A percentile compares a stretch with the other conserved stretches of the same genome.
Evolutionary conservation across 2,113 vertebrate species (phyloP).

Genomic region (Thamnophis sirtalis): DNA sequence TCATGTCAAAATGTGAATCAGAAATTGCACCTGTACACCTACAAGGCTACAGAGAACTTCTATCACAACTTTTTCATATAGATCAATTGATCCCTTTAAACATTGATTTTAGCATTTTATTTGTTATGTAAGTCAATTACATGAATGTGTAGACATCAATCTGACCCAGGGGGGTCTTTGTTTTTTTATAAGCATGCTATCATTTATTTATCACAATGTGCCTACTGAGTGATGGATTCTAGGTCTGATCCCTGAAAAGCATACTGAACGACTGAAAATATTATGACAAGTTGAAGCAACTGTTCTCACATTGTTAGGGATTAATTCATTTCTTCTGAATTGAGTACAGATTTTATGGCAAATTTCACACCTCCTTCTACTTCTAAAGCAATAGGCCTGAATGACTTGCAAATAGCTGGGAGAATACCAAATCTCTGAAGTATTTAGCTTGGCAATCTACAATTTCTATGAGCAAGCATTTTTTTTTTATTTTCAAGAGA

Average conservation of each 20-base stretch:
- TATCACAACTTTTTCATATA: too few species aligned
- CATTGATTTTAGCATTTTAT: too few species aligned
- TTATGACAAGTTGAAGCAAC: not conserved
- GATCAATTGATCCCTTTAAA: too few species aligned
- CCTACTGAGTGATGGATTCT: not conserved
- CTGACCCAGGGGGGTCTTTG: not conserved
- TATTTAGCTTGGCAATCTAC: conserved; percentile 14
- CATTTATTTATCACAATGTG: not conserved
- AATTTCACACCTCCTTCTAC: conserved; percentile 20
- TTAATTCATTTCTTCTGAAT: conserved; percentile 20
- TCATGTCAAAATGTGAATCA: not conserved
- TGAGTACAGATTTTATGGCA: not conserved
- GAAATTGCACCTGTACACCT: not conserved
- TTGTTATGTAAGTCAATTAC: not conserved
- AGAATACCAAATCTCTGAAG: conserved; percentile 20
- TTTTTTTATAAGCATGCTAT: not conserved
- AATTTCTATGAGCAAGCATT: conserved; percentile 26
- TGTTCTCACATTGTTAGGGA: not conserved
- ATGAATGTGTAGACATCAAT: not conserved
- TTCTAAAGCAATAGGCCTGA: not conserved
- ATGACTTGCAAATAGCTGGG: conserved; percentile 12
- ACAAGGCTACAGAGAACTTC: not conserved
- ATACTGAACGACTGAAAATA: not conserved
- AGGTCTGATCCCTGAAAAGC: not conserved
- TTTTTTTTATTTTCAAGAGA: too few species aligned